Evolutionary conservation across 2,888 invertebrate genomes (phyloP).

Genomic region (Abrostola tripartita): DNA sequence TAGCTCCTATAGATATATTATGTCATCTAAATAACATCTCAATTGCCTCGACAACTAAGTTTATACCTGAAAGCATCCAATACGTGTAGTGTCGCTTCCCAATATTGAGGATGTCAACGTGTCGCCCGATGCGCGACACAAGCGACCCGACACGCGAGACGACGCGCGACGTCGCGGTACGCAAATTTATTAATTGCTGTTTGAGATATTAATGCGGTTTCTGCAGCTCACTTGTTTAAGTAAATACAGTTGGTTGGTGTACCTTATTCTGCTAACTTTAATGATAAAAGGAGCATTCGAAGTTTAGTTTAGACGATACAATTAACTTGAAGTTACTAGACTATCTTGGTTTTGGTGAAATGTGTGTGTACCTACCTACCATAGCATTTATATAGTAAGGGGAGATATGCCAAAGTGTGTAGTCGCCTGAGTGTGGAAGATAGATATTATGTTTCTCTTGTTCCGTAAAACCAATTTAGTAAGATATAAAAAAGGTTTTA

Average conservation of each 20-base stretch:
- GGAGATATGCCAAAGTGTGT: too few relatives aligned
- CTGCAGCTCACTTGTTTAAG: neutral
- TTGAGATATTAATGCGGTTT: constrained; percentile 10
- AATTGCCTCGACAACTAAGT: constrained; percentile 19
- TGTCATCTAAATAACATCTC: neutral
- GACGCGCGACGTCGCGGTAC: neutral
- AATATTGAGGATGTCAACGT: constrained; percentile 16
- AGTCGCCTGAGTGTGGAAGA: too few relatives aligned
- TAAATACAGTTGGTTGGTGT: neutral
- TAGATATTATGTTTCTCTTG: too few relatives aligned
- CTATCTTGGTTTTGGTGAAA: too few relatives aligned
- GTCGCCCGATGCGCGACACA: constrained; percentile 10
- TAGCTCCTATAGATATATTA: neutral
- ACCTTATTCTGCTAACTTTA: too few relatives aligned
- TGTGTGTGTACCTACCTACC: too few relatives aligned
- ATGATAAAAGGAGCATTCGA: too few relatives aligned
- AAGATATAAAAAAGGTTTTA: too few relatives aligned
- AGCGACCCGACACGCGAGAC: neutral
- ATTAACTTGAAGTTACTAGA: too few relatives aligned
- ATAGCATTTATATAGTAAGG: too few relatives aligned
- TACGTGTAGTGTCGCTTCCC: constrained; percentile 20
- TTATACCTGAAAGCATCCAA: constrained; percentile 20
- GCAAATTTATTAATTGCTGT: constrained; percentile 32
- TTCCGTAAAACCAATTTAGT: too few relatives aligned
- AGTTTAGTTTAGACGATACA: too few relatives aligned